A percentile compares a stretch with the other conserved stretches of the same genome.
phyloP scores from a whole-genome alignment of 2,888 invertebrate genomes.

The Catocala fraxini region DNA sequence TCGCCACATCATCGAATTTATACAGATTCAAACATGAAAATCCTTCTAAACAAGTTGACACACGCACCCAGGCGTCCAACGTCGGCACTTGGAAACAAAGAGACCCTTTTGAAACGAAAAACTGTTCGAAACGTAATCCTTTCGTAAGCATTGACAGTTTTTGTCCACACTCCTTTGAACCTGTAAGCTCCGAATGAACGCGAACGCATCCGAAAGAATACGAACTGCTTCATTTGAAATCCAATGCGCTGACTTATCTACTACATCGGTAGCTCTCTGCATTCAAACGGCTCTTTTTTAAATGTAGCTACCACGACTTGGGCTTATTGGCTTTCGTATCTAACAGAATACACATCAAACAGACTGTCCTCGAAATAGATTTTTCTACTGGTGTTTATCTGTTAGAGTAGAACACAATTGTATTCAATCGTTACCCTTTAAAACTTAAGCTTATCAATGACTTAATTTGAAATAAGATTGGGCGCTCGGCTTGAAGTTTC shows the following conservation, averaged over 20 bases:
- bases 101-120: conserved; percentile 35
- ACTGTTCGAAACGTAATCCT: conserved; percentile 29
- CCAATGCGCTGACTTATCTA: conserved; percentile 41
- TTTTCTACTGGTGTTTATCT: background rate
- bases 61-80: conserved; percentile 22
- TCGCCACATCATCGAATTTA: conserved; percentile 20
- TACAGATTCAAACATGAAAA: conserved; percentile 22
- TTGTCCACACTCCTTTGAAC: conserved; percentile 19
- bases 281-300: conserved; percentile 40
- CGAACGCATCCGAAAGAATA: conserved; percentile 40
- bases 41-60: conserved; percentile 36
- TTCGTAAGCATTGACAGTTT: conserved; percentile 40
- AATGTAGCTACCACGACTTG: conserved; percentile 9
- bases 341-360: background rate
- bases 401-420: background rate
- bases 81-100: conserved; percentile 30
- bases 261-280: conserved; percentile 34
- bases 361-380: background rate
- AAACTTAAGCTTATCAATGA: too few relatives aligned
- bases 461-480: too few relatives aligned
- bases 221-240: conserved; percentile 49
- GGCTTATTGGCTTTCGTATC: conserved; percentile 12
- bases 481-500: too few relatives aligned
- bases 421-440: too few relatives aligned
- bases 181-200: conserved; percentile 24